A percentile compares a stretch with the other conserved stretches of the same genome.
Conservation (phyloP, 1,140 invertebrate species). For the silkworm (Bombyx mori) region ASM3026992v2 NC_085125.1:13287501-13288000, state of each 20-base stretch:
- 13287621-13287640: too few species aligned
- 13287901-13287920: slow-evolving; percentile 85
- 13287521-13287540: too few species aligned
- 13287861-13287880: slow-evolving; percentile 80
- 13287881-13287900: slow-evolving; percentile 76
- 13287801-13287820: slow-evolving; percentile 77
- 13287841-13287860: slow-evolving; percentile 77
- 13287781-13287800: slow-evolving; percentile 79
- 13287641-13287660: too few species aligned
- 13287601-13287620: too few species aligned
- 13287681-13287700: too few species aligned
- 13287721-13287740: too few species aligned
- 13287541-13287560: too few species aligned
- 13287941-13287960: slow-evolving; percentile 86
- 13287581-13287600: too few species aligned
- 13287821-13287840: slow-evolving; percentile 80
- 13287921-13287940: slow-evolving; percentile 96
- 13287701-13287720: too few species aligned
- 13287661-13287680: too few species aligned
- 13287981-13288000: background rate
- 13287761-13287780: slow-evolving; percentile 84
- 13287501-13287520: too few species aligned
- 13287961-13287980: background rate
- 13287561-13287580: too few species aligned
- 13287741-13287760: slow-evolving; percentile 78